Evolutionary conservation across 2,888 invertebrate genomes (phyloP), one percentile per base, ranked within the genome.

Genomic region (Cryptus armator): DNA sequence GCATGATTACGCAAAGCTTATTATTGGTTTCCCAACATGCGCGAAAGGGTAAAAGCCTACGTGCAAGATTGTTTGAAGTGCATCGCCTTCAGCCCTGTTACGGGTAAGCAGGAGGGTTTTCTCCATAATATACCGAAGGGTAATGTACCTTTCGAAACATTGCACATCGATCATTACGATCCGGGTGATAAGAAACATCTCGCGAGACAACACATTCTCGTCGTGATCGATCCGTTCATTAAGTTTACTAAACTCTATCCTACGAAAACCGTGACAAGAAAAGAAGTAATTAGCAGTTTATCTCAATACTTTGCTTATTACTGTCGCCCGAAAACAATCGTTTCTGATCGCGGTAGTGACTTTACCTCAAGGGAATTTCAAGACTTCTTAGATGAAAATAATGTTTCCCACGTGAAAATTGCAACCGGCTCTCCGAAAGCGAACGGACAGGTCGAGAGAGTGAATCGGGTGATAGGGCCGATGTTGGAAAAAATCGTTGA

Each of bases 361-460:
- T 90, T 90, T 32, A 88, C 88, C 0, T 86, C 86, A 3, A 37
- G 19, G 0, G 87, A 87, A 24, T 89, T 90, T 59, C 37, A 53
- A 14, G 77, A 86, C 2, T 90, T 88, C 77, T n/a, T 87, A 12
- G 24, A 64, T 0, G 71, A 84, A 12, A 59, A 84, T 9, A 66
- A 80, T 10, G 68, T 89, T 2, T 67, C 76, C 4, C 88, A 88
- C 64, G 56, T 86, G 4, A 32, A 80, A 19, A 68, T 87, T 10
- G 88, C 90, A 1, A 89, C 88, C 2, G 88, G 83, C 5, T 86
- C 88, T 3, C 90, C 87, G 1, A 77, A 87, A 51, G 88, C 88
- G 0, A 90, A 90, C 66, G 89, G 89, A 0, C 89, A 89, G 46
- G 85, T 87, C 0, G 89, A 90, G 62, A 24, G 88, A 3, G 74